phyloP scores from a whole-genome alignment of 2,888 invertebrate genomes.

The Toxonevra muliebris region DNA sequence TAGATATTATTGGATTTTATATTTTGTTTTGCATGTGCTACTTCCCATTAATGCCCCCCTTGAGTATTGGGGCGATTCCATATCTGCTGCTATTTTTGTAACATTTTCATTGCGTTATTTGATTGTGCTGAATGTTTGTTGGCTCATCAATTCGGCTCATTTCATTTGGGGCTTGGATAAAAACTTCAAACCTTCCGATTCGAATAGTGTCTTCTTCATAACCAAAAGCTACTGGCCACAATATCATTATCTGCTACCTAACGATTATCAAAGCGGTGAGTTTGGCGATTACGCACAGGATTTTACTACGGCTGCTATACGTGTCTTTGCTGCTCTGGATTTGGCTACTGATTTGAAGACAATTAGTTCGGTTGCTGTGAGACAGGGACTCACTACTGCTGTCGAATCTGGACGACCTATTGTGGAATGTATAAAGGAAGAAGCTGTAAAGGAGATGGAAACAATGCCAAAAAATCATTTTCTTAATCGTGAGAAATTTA shows the following conservation, averaged over 20 bases:
- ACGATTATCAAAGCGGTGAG: conserved; percentile 85
- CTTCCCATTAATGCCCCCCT: conserved; percentile 80
- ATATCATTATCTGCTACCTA: conserved; percentile 81
- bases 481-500: conserved; percentile 63
- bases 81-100: conserved; percentile 71
- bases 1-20: conserved; percentile 78
- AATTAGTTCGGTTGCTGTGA: conserved; percentile 71
- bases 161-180: conserved; percentile 78
- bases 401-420: conserved; percentile 69
- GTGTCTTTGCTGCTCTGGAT: conserved; percentile 76
- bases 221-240: conserved; percentile 82
- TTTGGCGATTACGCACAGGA: conserved; percentile 78
- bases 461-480: conserved; percentile 67
- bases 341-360: conserved; percentile 73
- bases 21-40: conserved; percentile 72
- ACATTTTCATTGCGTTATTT: conserved; percentile 76
- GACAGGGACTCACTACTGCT: conserved; percentile 71
- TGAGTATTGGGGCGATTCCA: conserved; percentile 80
- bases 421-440: conserved; percentile 69
- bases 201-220: conserved; percentile 79
- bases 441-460: conserved; percentile 61
- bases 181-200: conserved; percentile 77
- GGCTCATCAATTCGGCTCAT: conserved; percentile 78
- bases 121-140: conserved; percentile 72
- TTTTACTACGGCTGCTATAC: conserved; percentile 73